Evolutionary conservation across 2,113 vertebrate species (phyloP).

Genomic region (Nannospalax galili): DNA sequence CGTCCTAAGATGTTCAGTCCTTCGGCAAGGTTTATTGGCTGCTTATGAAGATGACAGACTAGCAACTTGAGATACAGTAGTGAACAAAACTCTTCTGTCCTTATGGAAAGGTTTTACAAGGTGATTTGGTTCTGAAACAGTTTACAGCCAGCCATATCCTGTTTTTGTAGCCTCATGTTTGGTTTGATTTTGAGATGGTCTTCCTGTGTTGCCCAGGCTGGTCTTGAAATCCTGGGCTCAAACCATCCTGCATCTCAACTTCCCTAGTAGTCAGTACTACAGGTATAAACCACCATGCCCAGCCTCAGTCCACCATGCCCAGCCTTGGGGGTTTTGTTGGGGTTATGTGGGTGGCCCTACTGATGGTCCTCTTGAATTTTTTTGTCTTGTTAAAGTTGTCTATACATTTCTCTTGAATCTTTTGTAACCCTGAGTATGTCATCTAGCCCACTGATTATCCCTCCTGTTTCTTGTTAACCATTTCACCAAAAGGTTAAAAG

Average conservation of each 20-base stretch:
- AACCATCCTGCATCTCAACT: background rate
- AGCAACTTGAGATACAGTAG: background rate
- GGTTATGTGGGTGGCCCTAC: background rate
- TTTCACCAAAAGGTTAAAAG: background rate
- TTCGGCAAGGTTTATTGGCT: constrained; percentile 16
- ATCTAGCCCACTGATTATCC: background rate
- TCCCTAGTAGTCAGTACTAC: background rate
- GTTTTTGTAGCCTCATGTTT: background rate
- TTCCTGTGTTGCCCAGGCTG: background rate
- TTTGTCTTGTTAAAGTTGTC: background rate
- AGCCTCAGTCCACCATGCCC: too few relatives aligned
- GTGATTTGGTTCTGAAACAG: background rate
- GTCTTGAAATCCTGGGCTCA: background rate
- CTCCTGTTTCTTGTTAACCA: background rate
- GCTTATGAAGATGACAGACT: background rate
- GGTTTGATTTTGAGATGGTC: background rate
- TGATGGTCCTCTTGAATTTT: background rate
- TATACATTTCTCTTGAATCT: background rate
- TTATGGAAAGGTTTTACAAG: background rate
- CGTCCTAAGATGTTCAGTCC: background rate
- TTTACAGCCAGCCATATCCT: background rate
- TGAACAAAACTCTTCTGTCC: constrained; percentile 15
- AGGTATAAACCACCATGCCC: background rate
- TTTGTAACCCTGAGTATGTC: background rate
- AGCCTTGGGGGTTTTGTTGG: background rate